Base-by-base conservation (phyloP, 2,888 invertebrate species). In the Plemyria rubiginata region DNA sequence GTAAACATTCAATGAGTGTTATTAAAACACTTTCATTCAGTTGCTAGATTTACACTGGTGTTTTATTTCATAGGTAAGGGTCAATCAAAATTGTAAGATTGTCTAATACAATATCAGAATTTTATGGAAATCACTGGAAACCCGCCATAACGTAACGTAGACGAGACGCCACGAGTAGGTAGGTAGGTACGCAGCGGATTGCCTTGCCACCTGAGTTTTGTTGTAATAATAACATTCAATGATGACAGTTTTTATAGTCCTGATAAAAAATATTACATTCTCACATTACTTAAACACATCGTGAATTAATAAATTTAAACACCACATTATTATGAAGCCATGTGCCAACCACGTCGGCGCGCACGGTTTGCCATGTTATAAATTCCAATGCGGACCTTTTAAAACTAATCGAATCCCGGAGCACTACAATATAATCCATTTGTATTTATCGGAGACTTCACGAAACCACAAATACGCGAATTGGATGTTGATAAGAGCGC, bases 381-480 rank as follows among this genome's bases (percentile, higher is more conserved):
- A 90, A 91, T 90, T 90, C 90, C 91, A 87, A 86, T 88, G 89
- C 91, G 86, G 87, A 91, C 90, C 89, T 91, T 88, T 87, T 75
- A 84, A 81, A 85, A 82, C 80, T 81, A 82, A 77, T 75, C 73
- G 77, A 80, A 80, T 79, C 78, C 77, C 73, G 78, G 72, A 77
- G 78, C 89, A 90, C 90, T 88, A 92, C 88, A 92, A 90, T 90
- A 92, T 92, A 92, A 92, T 92, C 92, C 92, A 92, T 92, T 91
- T 91, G 82, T 86, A 88, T 81, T 92, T 92, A 81, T 90, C 92
- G 79, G 87, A 87, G 74, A 92, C 85, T 88, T 90, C 88, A 82
- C 90, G 89, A 78, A 92, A 91, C 92, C 92, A 92, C 88, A 88
- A 84, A 87, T 89, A 91, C 71, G 88, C 85, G 81, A 91, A 92